phyloP scores from a whole-genome alignment of 2,888 invertebrate species.

The Pecten maximus region DNA sequence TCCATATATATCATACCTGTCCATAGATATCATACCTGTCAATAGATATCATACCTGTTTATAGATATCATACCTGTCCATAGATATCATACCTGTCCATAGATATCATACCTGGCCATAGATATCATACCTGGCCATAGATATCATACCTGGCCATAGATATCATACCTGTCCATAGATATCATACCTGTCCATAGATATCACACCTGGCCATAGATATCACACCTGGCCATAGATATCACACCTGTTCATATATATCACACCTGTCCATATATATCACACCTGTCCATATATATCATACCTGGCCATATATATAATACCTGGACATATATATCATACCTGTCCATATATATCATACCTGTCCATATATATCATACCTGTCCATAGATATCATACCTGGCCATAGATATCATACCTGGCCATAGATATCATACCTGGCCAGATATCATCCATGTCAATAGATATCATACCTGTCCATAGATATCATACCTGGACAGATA shows the following conservation, averaged over 20 bases:
- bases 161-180: too few species aligned
- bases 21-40: not conserved
- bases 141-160: too few species aligned
- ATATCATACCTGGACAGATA: not conserved
- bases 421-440: not conserved
- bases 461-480: not conserved
- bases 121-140: not conserved
- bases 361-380: too few species aligned
- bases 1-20: not conserved
- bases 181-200: too few species aligned
- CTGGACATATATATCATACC: too few species aligned
- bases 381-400: not conserved
- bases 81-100: not conserved
- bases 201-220: too few species aligned
- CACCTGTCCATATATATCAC: too few species aligned
- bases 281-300: too few species aligned
- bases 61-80: not conserved
- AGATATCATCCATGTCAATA: not conserved
- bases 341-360: too few species aligned
- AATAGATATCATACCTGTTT: not conserved
- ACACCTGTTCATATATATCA: too few species aligned
- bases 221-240: too few species aligned
- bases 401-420: not conserved
- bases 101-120: not conserved
- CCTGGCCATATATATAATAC: too few species aligned